Conservation (phyloP, 2,797 vertebrate genomes). For the Poeciliopsis gracilis region DNA sequence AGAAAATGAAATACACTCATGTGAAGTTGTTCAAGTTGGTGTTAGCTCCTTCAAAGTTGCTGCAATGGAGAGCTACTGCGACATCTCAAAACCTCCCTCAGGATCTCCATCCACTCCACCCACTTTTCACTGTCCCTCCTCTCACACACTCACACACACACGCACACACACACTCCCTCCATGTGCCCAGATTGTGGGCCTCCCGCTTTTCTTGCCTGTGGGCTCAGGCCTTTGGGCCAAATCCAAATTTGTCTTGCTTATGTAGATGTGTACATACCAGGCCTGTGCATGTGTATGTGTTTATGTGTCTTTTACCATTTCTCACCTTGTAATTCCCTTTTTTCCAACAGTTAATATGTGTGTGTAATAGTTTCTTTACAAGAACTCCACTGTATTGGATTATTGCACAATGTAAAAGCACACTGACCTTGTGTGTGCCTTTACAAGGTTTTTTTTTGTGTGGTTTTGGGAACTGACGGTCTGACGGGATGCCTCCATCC, state of each 20-base stretch:
- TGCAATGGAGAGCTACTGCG: constrained; percentile 63
- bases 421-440: too few species aligned
- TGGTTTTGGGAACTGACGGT: too few species aligned
- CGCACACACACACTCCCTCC: constrained; percentile 24
- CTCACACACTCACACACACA: constrained; percentile 28
- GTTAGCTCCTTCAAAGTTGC: constrained; percentile 52
- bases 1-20: constrained; percentile 1
- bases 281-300: background rate
- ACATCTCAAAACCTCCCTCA: constrained; percentile 74
- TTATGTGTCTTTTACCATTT: background rate
- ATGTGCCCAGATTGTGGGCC: constrained; percentile 70
- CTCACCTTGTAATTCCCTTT: too few species aligned
- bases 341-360: background rate
- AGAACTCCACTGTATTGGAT: too few species aligned
- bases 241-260: constrained; percentile 55
- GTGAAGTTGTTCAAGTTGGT: constrained; percentile 7
- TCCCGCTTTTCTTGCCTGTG: constrained; percentile 38
- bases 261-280: constrained; percentile 25
- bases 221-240: constrained; percentile 59
- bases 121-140: constrained; percentile 71
- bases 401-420: too few species aligned
- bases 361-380: background rate
- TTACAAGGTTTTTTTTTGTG: too few species aligned
- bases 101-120: constrained; percentile 68
- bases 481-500: too few species aligned